Base-by-base conservation (phyloP, 2,888 invertebrate species). In the Cataglyphis rosenhaueri region DNA sequence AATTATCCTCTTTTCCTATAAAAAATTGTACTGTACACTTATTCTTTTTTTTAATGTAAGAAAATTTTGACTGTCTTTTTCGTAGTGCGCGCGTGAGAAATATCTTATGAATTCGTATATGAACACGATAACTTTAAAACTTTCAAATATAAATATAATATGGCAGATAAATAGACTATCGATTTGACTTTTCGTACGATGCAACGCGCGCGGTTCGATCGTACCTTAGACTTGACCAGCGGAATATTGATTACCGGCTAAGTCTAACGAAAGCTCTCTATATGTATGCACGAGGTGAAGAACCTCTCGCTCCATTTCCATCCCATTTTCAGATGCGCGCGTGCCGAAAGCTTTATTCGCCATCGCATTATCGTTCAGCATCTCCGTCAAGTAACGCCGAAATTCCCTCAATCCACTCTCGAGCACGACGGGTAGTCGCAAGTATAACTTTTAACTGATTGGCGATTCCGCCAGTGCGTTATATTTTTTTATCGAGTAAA, bases 221-320 rank as follows among this genome's bases (percentile, higher is more conserved):
- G 68, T 81, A 52, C 82, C 71, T 84, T 85, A 86, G 78, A 89
- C 88, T 90, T 88, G 88, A 88, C 91, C 89, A 87, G 90, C 81
- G 79, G 84, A 90, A 89, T 93, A 93, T 93, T 89, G 93, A 93
- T 93, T 76, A 88, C 86, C 86, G 74, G 87, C 87, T 84, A 75
- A 83, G 75, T 76, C 55, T 57, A 62, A 59, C 44, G n/a, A 52
- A 52, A 52, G n/a, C 48, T 52, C 52, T 52, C 29, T 62, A 55
- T 85, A 73, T 81, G 81, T 76, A 74, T 83, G 73, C 71, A 88
- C 81, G 92, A 88, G 93, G 93, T 94, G 90, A 93, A 93, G 93
- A 93, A 94, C 93, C 93, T 93, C 90, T 82, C 90, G 93, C 84
- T 92, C 93, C 86, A 92, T 87, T 93, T 93, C 48, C 85, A 87